Base-by-base conservation (phyloP, 1,140 invertebrate species). In the Idris sp. region DNA sequence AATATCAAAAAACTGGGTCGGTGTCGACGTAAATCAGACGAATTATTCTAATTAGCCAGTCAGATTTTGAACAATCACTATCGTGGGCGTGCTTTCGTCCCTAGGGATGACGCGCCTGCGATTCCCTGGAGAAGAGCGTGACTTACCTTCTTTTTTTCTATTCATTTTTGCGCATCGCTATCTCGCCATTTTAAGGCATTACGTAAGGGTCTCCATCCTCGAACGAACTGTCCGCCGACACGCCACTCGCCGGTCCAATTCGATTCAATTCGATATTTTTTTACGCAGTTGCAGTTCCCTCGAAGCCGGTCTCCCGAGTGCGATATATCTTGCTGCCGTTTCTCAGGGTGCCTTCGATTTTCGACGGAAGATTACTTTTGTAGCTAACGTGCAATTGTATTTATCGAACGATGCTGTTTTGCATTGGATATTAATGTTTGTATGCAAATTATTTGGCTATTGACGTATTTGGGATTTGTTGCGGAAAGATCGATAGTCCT, bases 11-110 rank as follows among this genome's bases (percentile, higher is more conserved):
- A 73, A 36, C 11, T 46, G 14, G 69, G 43, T 26, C 59, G 14
- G 2, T n/a, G 30, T 0, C 44, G 25, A 64, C 43, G 69, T 77
- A 77, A 77, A 74, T 77, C 75, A 73, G 61, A 56, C 65, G 62
- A 77, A 74, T 77, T 74, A 77, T 65, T 68, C 76, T 80, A 82
- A 82, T 82, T 82, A 81, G 67, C 51, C 62, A 79, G 82, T 86
- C 84, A 85, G 84, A 86, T 86, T 87, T 87, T 81, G 81, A 86
- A 80, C 85, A 85, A 86, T 86, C 83, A 84, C 68, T 68, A 75
- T 79, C 31, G 59, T 79, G 79, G 81, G 79, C 65, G 81, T 81
- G 81, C 69, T 74, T 44, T 56, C 53, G 28, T 73, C 81, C 79
- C 82, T 9, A 33, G 79, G 82, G 84, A 83, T 68, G 82, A 81